A percentile compares a stretch with the other conserved stretches of the same genome.
These are phyloP conservation scores for Forpus xanthops DNA, from an alignment of 2,797 vertebrate genomes.

Conservation along the genomic window DNA sequence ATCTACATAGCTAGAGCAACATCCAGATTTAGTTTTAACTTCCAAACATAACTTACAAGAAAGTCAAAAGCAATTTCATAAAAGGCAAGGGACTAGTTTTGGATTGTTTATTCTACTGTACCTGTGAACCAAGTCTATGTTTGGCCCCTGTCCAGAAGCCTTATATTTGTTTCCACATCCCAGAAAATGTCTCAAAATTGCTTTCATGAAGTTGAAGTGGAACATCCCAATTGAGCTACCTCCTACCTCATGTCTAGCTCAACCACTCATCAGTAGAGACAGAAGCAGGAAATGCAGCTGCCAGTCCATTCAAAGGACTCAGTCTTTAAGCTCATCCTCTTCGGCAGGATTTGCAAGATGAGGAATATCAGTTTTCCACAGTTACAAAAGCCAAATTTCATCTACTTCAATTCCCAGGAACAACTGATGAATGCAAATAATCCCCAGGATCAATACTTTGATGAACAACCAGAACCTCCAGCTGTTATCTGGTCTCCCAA, in stretches of 20 bases:
- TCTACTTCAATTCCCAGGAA: background rate
- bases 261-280: background rate
- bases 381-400: background rate
- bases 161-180: background rate
- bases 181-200: background rate
- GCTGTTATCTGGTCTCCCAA: background rate
- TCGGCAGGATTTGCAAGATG: background rate
- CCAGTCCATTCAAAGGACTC: background rate
- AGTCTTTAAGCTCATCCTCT: background rate
- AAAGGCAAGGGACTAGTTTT: background rate
- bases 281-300: background rate
- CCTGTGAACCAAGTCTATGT: background rate
- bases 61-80: background rate
- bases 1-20: background rate
- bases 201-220: background rate
- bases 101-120: background rate
- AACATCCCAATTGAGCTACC: background rate
- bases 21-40: background rate
- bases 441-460: background rate
- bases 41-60: background rate
- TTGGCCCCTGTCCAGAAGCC: background rate
- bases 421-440: background rate
- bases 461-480: background rate
- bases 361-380: background rate
- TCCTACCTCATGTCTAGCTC: background rate